Conservation (phyloP, 2,797 vertebrate genomes). For the Gallirallus australis region DNA sequence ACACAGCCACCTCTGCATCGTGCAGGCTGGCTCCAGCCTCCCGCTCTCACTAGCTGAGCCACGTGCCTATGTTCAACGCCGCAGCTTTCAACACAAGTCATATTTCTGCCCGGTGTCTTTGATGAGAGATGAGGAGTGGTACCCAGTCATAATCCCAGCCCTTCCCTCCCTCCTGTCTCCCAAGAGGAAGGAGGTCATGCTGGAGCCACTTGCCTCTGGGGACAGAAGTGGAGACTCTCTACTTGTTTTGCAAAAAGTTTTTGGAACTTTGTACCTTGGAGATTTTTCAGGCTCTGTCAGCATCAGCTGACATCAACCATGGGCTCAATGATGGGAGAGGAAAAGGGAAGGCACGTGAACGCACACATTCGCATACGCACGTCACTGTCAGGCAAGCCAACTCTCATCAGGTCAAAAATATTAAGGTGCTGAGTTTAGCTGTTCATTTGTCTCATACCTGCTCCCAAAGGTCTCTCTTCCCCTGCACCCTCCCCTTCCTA, state of each 20-base stretch:
- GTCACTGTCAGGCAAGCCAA: background rate
- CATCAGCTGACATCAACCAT: background rate
- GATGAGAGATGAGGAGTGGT: background rate
- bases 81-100: fast-evolving
- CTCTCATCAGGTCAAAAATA: background rate
- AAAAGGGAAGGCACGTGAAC: background rate
- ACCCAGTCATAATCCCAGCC: background rate
- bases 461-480: background rate
- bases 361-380: fast-evolving
- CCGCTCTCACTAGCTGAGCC: fast-evolving
- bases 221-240: background rate
- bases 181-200: background rate
- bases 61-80: fast-evolving
- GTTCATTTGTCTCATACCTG: background rate
- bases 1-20: background rate
- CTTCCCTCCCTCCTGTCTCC: background rate
- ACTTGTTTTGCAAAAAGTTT: background rate
- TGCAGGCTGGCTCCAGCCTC: background rate
- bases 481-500: background rate
- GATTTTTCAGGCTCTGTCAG: background rate
- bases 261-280: background rate
- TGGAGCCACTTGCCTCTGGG: background rate
- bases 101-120: fast-evolving
- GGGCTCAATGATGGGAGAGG: background rate
- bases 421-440: background rate